A percentile compares a stretch with the other conserved stretches of the same genome.
Evolutionary conservation across 2,888 invertebrate genomes (phyloP).

Genomic region (Hanleya hanleyi): DNA sequence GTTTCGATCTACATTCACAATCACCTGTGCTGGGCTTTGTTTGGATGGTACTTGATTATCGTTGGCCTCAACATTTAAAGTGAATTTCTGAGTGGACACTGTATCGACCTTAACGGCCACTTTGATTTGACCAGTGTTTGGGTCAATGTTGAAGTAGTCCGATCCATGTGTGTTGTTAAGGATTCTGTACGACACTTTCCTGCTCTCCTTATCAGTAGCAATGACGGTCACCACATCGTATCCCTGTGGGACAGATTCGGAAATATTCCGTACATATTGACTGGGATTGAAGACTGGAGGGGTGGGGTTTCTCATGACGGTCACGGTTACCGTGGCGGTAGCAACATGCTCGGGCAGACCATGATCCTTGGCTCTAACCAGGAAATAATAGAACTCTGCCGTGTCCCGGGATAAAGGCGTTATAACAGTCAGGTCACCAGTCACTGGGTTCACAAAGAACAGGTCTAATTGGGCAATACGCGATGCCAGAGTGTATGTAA

Average conservation of each 20-base stretch:
- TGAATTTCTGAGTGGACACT: constrained; percentile 37
- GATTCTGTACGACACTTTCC: constrained; percentile 45
- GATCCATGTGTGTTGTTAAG: constrained; percentile 39
- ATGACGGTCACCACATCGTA: background rate
- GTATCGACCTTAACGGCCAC: constrained; percentile 37
- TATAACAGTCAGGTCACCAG: constrained; percentile 77
- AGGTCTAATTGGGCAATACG: constrained; percentile 77
- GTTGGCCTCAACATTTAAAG: constrained; percentile 57
- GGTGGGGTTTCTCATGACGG: constrained; percentile 57
- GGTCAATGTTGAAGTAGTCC: constrained; percentile 61
- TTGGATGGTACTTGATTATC: constrained; percentile 52
- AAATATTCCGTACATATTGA: constrained; percentile 38
- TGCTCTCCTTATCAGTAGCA: background rate
- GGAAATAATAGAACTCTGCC: constrained; percentile 42
- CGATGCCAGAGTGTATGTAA: constrained; percentile 47
- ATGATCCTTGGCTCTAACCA: constrained; percentile 44
- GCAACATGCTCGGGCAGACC: constrained; percentile 37
- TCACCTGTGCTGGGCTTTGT: constrained; percentile 46
- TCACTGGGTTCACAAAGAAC: constrained; percentile 87
- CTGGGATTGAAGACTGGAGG: constrained; percentile 52
- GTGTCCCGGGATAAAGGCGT: constrained; percentile 44
- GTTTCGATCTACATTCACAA: constrained; percentile 57
- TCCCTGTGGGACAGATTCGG: constrained; percentile 27
- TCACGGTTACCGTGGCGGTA: constrained; percentile 46
- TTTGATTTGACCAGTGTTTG: constrained; percentile 50